A percentile compares a stretch with the other conserved stretches of the same genome.
Conservation (phyloP, 2,888 invertebrate species). For the Tenodera sinensis region DNA sequence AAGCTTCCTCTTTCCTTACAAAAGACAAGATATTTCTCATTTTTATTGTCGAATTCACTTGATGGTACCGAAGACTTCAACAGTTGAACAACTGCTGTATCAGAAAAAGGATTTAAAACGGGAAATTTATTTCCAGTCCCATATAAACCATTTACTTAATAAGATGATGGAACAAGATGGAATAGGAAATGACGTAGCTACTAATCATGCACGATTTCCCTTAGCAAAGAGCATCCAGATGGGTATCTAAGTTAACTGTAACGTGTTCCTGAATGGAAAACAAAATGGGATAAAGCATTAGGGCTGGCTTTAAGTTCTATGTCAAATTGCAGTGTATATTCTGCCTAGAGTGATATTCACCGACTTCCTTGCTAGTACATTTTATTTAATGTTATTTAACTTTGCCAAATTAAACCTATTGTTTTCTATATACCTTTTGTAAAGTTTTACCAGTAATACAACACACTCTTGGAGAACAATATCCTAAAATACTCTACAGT, state of each 20-base stretch:
- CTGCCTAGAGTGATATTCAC: too few relatives aligned
- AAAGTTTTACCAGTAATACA: too few relatives aligned
- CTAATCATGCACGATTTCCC: background rate
- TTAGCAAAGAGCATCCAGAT: background rate
- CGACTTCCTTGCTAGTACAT: too few relatives aligned
- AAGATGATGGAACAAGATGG: background rate
- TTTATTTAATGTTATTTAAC: too few relatives aligned
- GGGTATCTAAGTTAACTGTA: background rate
- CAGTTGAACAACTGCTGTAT: background rate
- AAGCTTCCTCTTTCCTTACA: background rate
- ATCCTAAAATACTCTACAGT: too few relatives aligned
- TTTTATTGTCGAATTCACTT: background rate
- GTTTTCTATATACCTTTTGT: too few relatives aligned
- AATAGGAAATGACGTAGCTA: background rate
- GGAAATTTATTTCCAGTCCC: background rate
- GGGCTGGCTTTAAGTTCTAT: too few relatives aligned
- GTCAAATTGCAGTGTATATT: too few relatives aligned
- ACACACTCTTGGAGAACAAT: too few relatives aligned
- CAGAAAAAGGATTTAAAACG: background rate
- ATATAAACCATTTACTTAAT: background rate
- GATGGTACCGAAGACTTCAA: background rate
- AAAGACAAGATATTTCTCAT: background rate
- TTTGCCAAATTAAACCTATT: too few relatives aligned
- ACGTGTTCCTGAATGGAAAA: background rate
- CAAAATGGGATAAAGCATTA: background rate